These are phyloP conservation scores for Aradus depressus DNA, from an alignment of 2,888 invertebrate genomes.

Conservation along the genomic window DNA sequence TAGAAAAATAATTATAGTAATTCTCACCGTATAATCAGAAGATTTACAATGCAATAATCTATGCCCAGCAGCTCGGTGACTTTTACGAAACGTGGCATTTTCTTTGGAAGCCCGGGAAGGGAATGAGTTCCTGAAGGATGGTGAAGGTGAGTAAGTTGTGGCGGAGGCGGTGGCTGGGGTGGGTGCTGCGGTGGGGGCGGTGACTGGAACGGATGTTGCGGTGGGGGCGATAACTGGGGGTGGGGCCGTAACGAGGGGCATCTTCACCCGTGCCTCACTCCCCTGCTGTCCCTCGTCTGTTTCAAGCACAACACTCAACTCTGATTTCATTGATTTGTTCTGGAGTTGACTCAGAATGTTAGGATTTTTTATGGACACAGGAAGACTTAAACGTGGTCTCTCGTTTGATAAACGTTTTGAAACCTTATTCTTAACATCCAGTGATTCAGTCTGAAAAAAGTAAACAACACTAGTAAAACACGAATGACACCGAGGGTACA, in stretches of 20 bases:
- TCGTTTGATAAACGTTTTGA: constrained; percentile 4
- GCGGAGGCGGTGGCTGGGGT: no score
- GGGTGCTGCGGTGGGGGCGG: no score
- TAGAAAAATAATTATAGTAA: neutral
- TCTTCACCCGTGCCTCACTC: constrained; percentile 2
- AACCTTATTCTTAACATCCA: neutral
- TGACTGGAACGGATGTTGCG: no score
- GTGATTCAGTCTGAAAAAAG: constrained; percentile 6
- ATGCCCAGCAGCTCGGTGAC: neutral
- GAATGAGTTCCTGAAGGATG: neutral
- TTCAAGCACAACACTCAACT: constrained; percentile 1
- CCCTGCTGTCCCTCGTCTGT: constrained; percentile 3
- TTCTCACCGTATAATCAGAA: neutral
- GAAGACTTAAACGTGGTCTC: constrained; percentile 17
- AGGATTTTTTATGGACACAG: constrained; percentile 25
- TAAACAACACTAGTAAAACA: neutral
- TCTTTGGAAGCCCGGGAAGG: neutral
- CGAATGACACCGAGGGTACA: no score
- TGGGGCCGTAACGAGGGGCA: no score
- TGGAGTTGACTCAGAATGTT: constrained; percentile 16
- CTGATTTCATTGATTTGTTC: constrained; percentile 8
- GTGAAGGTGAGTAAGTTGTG: no score
- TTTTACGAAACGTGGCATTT: neutral
- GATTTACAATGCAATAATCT: neutral
- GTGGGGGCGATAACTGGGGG: no score